A percentile compares a stretch with the other conserved stretches of the same genome.
Conservation (phyloP, 2,888 invertebrate genomes). For the Thysanoteuthis rhombus region DNA sequence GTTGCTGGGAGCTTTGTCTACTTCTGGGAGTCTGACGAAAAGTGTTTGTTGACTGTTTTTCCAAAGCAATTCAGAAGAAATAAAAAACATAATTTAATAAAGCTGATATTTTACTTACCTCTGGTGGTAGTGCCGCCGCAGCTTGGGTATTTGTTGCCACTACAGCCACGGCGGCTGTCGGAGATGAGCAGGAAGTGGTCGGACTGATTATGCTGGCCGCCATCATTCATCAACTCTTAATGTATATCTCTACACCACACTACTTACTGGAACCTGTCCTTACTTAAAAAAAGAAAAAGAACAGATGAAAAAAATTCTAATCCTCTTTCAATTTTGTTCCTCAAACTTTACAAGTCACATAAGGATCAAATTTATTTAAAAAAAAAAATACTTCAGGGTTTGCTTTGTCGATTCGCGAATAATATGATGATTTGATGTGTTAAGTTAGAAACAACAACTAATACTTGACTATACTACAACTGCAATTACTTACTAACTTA, state of each 20-base stretch:
- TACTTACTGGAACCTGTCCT: not conserved
- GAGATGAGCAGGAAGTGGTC: not conserved
- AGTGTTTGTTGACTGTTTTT: too few species aligned
- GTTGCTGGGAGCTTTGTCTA: too few species aligned
- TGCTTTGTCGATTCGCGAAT: not conserved
- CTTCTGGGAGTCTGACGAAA: too few species aligned
- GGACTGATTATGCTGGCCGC: not conserved
- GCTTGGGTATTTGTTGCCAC: not conserved
- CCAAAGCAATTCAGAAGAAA: too few species aligned
- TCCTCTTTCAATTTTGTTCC: not conserved
- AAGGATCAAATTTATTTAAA: not conserved
- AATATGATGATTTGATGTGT: not conserved
- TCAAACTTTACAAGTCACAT: not conserved
- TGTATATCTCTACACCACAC: not conserved
- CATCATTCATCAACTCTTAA: not conserved
- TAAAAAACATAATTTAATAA: not conserved
- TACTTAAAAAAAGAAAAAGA: not conserved
- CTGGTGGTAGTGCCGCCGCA: conserved; percentile 23
- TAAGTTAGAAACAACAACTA: not conserved
- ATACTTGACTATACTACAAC: not conserved
- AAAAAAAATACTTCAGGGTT: not conserved
- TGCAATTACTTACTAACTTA: not conserved
- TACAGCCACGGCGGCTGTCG: not conserved
- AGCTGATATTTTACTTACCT: not conserved
- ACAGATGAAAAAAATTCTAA: not conserved